Evolutionary conservation across 37 sponge, comb jelly and placozoan genomes (phyloP).

Genomic region (Chondrilla cf. caribensis): DNA sequence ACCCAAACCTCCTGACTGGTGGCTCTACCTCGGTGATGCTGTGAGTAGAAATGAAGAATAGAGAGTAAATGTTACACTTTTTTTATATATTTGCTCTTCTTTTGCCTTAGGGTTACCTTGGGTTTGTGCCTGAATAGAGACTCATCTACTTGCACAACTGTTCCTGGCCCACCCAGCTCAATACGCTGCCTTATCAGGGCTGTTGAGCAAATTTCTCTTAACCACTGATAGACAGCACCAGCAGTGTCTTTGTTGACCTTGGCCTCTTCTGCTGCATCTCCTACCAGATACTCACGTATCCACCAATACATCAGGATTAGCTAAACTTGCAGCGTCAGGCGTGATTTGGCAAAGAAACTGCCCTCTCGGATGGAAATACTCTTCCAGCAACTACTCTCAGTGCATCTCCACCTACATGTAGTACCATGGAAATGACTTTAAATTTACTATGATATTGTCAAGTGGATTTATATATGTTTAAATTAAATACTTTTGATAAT

Average conservation of each 20-base stretch:
- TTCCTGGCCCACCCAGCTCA: constrained; percentile 36
- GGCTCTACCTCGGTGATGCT: constrained; percentile 56
- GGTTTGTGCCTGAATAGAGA: constrained; percentile 54
- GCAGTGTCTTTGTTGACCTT: constrained; percentile 27
- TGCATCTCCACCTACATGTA: background rate
- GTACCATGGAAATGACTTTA: no score
- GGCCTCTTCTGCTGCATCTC: constrained; percentile 10
- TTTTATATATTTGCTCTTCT: no score
- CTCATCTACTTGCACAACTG: constrained; percentile 54
- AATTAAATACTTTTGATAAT: no score
- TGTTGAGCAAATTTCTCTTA: constrained; percentile 46
- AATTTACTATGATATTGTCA: no score
- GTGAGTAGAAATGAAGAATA: background rate
- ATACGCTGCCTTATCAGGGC: constrained; percentile 22
- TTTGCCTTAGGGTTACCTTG: no score
- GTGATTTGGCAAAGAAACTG: constrained; percentile 46
- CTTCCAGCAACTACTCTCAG: background rate
- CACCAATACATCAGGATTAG: constrained; percentile 26
- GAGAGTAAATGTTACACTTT: no score
- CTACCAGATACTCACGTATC: constrained; percentile 28
- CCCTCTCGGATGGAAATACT: background rate
- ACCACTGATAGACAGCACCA: constrained; percentile 40
- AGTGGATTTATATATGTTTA: no score
- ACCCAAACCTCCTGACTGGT: constrained; percentile 54
- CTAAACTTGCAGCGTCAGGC: constrained; percentile 46